Conservation (phyloP, 2,113 vertebrate species). For the Sorex araneus region DNA sequence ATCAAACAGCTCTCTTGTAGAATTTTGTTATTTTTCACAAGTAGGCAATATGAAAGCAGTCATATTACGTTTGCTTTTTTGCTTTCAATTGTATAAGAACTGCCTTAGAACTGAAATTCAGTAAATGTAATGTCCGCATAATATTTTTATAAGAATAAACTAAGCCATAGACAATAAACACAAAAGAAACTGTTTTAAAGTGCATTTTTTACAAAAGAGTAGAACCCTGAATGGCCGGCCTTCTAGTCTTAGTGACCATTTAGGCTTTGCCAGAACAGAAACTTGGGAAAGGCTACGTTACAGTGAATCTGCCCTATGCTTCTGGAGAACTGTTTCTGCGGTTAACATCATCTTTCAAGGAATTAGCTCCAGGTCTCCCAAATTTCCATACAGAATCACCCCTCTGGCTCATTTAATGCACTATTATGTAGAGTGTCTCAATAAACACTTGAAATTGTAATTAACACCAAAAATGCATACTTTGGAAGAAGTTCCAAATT, state of each 20-base stretch:
- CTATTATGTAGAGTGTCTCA: constrained; percentile 15
- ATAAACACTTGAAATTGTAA: neutral
- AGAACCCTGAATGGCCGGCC: constrained; percentile 65
- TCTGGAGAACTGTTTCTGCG: neutral
- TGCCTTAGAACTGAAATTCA: constrained; percentile 88
- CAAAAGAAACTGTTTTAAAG: constrained; percentile 70
- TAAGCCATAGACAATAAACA: constrained; percentile 84
- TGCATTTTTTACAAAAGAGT: constrained; percentile 62
- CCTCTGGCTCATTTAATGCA: constrained; percentile 15
- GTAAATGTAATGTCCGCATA: constrained; percentile 82
- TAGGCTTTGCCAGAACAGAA: constrained; percentile 48
- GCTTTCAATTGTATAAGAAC: constrained; percentile 91
- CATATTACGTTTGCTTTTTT: constrained; percentile 93
- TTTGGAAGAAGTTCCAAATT: constrained; percentile 42
- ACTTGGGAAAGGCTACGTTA: constrained; percentile 57
- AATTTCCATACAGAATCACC: constrained; percentile 34
- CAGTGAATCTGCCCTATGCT: constrained; percentile 31
- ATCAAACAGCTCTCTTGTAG: constrained; percentile 91
- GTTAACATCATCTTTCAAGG: constrained; percentile 9
- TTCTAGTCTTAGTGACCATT: constrained; percentile 62
- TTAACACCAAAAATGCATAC: constrained; percentile 35
- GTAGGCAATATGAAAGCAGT: constrained; percentile 87
- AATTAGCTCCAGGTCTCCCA: neutral
- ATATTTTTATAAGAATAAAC: constrained; percentile 83
- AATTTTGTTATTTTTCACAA: constrained; percentile 89